Evolutionary conservation across 64 coral and sea anemone genomes (phyloP).

Genomic region (Dendrophyllia cribrosa): DNA sequence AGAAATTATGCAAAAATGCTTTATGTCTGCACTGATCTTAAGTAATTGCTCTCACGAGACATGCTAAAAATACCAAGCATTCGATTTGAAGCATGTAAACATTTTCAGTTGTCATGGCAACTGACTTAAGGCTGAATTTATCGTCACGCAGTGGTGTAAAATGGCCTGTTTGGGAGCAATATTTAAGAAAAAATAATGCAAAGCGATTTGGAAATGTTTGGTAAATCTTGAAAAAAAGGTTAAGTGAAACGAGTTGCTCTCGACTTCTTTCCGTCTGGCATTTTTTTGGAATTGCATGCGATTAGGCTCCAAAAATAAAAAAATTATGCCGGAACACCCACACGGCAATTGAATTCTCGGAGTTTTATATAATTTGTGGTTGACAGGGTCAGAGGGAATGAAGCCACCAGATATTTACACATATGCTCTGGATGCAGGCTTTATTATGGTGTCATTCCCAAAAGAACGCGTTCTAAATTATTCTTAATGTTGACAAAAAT

Average conservation of each 20-base stretch:
- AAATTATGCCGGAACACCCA: too few species aligned
- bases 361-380: too few species aligned
- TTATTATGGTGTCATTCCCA: too few species aligned
- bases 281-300: too few species aligned
- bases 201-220: neutral
- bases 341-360: too few species aligned
- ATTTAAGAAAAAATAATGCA: neutral
- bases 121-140: neutral
- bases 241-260: too few species aligned
- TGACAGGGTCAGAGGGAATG: too few species aligned
- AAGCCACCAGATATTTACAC: too few species aligned
- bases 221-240: neutral
- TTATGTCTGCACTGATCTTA: neutral
- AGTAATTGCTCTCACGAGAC: constrained; percentile 5
- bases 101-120: neutral
- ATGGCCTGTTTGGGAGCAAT: neutral
- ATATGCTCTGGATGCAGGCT: too few species aligned
- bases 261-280: neutral
- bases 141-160: neutral
- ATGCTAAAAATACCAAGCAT: constrained; percentile 32
- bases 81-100: neutral
- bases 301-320: too few species aligned
- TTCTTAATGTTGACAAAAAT: too few species aligned
- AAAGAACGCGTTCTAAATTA: too few species aligned
- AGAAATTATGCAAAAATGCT: constrained; percentile 30